Evolutionary conservation across 2,797 vertebrate genomes (phyloP).

Genomic region (Esox lucius): DNA sequence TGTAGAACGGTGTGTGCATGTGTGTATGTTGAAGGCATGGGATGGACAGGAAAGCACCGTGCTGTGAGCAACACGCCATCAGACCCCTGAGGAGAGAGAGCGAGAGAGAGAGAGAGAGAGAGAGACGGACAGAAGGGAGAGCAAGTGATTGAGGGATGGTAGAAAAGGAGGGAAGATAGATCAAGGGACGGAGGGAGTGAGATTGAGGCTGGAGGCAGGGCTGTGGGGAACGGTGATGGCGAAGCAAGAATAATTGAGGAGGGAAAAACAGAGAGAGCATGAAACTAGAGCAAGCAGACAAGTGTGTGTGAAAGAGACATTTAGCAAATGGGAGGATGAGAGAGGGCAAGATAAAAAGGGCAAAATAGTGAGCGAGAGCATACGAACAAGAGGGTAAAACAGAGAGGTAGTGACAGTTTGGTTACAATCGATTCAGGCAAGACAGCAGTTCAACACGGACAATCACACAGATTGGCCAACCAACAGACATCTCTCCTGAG

Average conservation of each 20-base stretch:
- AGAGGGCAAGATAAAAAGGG: slow-evolving; percentile 13
- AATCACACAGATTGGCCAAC: slow-evolving; percentile 12
- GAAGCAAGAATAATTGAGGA: slow-evolving; percentile 14
- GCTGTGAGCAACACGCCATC: slow-evolving; percentile 20
- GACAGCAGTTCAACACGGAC: slow-evolving; percentile 18
- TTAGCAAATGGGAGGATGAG: background rate
- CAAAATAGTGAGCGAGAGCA: background rate
- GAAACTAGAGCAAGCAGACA: too few species aligned
- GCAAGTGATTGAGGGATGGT: slow-evolving; percentile 11
- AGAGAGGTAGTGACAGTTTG: background rate
- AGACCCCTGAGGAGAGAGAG: slow-evolving; percentile 14
- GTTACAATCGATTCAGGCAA: background rate
- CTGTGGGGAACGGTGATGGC: background rate
- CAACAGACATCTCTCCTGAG: slow-evolving; percentile 10
- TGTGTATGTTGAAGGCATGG: slow-evolving; percentile 7
- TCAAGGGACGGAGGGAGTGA: slow-evolving; percentile 25
- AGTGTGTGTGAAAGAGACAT: background rate
- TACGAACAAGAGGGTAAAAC: too few species aligned
- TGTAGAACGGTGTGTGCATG: slow-evolving; percentile 1
- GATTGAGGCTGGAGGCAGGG: slow-evolving; percentile 7
- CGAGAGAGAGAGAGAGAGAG: background rate
- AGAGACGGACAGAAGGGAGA: slow-evolving; percentile 11
- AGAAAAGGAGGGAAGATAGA: slow-evolving; percentile 28
- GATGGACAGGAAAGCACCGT: slow-evolving; percentile 17
- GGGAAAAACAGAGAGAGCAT: slow-evolving; percentile 11